Evolutionary conservation across 2,113 vertebrate species (phyloP), one percentile per base, ranked within the genome.

Genomic region (Columba janthina): DNA sequence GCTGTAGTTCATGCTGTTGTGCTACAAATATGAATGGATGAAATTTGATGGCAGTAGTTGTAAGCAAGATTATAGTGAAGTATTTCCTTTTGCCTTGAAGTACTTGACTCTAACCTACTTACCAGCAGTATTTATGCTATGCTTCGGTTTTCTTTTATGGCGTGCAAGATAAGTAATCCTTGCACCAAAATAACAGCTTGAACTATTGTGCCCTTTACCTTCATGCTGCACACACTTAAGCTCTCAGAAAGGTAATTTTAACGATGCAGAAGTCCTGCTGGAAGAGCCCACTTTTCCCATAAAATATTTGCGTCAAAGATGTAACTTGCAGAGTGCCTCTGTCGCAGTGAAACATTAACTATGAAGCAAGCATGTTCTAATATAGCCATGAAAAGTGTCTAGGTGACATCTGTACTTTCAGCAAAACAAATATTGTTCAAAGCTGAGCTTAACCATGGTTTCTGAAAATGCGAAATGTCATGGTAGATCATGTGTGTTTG

Each of bases 311-410:
- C 6, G 1, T 64, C 28, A 51, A 50, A 93, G 54, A 31, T 77
- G 24, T 46, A 61, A 38, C 31, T 88, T 89, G 71, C 31, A 73
- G 76, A 73, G 91, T 94, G 31, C 71, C 46, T 89, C 82, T 71
- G 2, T 91, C 17, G 11, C 48, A 90, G 88, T 93, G 64, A 90
- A 94, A 91, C 71, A 88, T 97, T 90, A 95, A 93, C 81, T 72
- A 3, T 48, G 80, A 93, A 80, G 60, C 10, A 40, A 80, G 53
- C 44, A 2, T 89, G 40, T 12, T 70, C 46, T 96, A n/a, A 82
- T 76, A 61, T 7, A 89, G 38, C 50, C 36, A 42, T 91, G 54
- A 72, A 82, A 79, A 48, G 72, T 69, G 34, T 78, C 50, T 48
- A 31, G 78, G 66, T 94, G 66, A 94, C 56, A 85, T 60, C 61